Base-by-base conservation (phyloP, 2,888 invertebrate genomes). In the Ditula angustiorana region DNA sequence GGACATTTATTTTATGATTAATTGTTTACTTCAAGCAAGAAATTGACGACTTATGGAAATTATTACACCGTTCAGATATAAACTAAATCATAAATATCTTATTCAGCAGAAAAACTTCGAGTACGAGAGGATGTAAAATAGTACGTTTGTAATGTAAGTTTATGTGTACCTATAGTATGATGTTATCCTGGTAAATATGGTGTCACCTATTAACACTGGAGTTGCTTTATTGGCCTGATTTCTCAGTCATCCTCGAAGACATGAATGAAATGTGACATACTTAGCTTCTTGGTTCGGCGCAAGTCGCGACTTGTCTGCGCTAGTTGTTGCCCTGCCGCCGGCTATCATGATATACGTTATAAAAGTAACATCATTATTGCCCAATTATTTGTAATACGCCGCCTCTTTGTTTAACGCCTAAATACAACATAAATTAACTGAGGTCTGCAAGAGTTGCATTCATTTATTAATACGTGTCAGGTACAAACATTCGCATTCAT, bases 291-390 rank as follows among this genome's bases (percentile, higher is more conserved):
- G n/a, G 28, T 50, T 57, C 21, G 56, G 16, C 23, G 61, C 76
- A 65, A 61, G 78, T 75, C 71, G 70, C 70, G 72, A 81, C 82
- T 74, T 76, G 82, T 81, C 69, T 70, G 59, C 71, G 76, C 81
- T 65, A 64, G 80, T 74, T 66, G 68, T 50, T 26, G 24, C 24
- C 52, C 19, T 26, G 26, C 44, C 57, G 35, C 2, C 57, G 33
- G 21, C 33, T 58, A 33, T 44, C 33, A 50, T 44, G 23, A 61
- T 46, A 24, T 55, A 5, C n/a, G 28, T 23, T 8, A 35, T 23
- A 24, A 21, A 21, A 52, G 10, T n/a, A 7, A 21, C 33, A 33
- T 16, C 2, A 33, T 19, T 50, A 28, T 52, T 52, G 30, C 52
- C 21, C 28, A 33, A 21, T 52, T 52, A 21, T 52, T 33, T 21